A percentile compares a stretch with the other conserved stretches of the same genome.
phyloP scores from a whole-genome alignment of 2,888 invertebrate species.

The Escarpia spicata region DNA sequence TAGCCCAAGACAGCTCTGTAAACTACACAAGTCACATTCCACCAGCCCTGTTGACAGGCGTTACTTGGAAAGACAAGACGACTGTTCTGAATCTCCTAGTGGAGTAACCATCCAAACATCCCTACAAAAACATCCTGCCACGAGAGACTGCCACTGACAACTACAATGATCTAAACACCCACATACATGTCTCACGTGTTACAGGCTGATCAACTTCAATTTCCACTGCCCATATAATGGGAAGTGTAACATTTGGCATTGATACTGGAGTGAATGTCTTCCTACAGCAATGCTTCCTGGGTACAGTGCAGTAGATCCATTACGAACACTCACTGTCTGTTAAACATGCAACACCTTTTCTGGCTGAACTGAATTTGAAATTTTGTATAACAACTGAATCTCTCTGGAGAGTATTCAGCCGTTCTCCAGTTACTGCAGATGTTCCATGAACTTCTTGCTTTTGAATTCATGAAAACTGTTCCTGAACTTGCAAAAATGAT shows the following conservation, averaged over 20 bases:
- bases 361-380: no score
- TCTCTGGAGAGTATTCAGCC: no score
- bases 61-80: constrained; percentile 7
- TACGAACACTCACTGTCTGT: no score
- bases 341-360: no score
- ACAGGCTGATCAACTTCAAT: not conserved
- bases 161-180: not conserved
- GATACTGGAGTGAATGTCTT: no score
- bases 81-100: not conserved
- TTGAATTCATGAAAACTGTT: no score
- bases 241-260: not conserved
- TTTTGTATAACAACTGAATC: no score
- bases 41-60: not conserved
- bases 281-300: no score
- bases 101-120: not conserved
- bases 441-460: no score
- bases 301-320: no score
- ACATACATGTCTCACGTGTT: not conserved
- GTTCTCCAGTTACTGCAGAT: no score
- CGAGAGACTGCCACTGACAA: not conserved
- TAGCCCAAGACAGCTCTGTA: not conserved
- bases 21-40: constrained; percentile 3
- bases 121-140: not conserved
- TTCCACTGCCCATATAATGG: not conserved
- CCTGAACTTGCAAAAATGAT: not conserved